Conservation (phyloP, 2,797 vertebrate species). For the Pipistrellus pipistrellus region DNA sequence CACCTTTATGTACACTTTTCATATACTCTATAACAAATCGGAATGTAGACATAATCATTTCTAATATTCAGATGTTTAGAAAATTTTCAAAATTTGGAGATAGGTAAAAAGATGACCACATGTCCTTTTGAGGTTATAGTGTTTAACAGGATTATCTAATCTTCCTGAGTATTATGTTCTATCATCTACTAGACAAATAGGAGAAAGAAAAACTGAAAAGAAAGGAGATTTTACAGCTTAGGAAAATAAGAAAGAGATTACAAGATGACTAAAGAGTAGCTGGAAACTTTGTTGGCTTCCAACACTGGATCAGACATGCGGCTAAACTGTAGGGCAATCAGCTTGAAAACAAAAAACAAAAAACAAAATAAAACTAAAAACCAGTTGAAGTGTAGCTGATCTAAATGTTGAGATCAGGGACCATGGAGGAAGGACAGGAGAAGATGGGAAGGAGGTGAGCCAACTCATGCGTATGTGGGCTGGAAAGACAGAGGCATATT, state of each 20-base stretch:
- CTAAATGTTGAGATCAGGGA: background rate
- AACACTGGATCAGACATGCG: background rate
- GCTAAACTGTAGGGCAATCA: background rate
- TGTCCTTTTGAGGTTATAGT: background rate
- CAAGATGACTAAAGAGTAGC: background rate
- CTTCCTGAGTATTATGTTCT: background rate
- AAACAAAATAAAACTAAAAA: background rate
- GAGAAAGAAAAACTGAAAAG: background rate
- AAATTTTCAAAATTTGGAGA: background rate
- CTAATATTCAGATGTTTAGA: conserved; percentile 29
- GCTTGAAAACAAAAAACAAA: background rate
- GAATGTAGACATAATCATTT: background rate
- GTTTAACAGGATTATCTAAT: background rate
- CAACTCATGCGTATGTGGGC: background rate
- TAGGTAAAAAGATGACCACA: background rate
- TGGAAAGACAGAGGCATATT: background rate
- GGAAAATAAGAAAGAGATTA: background rate
- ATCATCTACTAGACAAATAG: background rate
- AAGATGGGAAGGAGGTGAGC: background rate
- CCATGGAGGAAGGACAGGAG: background rate
- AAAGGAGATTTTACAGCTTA: background rate
- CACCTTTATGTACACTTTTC: background rate
- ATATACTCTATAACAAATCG: background rate
- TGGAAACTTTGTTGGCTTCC: background rate
- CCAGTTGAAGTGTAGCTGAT: background rate